phyloP scores from a whole-genome alignment of 2,888 invertebrate species.

The Argyra leucocephala region DNA sequence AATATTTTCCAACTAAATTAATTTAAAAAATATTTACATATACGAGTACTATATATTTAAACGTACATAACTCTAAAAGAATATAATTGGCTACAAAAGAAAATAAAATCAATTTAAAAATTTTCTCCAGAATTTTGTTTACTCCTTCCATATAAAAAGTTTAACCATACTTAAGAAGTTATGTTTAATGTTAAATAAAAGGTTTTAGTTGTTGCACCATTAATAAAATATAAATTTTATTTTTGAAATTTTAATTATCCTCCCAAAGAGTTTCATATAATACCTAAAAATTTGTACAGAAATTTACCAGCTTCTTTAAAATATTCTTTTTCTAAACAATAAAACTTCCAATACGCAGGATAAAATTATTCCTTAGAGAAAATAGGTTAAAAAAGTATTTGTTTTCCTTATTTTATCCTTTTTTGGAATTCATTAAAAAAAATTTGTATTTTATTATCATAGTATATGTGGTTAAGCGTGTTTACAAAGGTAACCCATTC shows the following conservation, averaged over 20 bases:
- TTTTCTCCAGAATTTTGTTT: too few species aligned
- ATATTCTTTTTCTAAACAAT: background rate
- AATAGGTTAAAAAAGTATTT: background rate
- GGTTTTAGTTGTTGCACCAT: conserved; percentile 1
- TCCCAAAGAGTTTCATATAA: background rate
- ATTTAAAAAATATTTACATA: too few species aligned
- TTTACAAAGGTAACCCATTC: background rate
- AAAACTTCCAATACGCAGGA: background rate
- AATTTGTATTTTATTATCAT: background rate
- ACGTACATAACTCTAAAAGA: too few species aligned
- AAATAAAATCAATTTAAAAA: too few species aligned
- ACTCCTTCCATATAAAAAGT: too few species aligned
- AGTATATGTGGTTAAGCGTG: background rate
- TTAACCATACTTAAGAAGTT: too few species aligned
- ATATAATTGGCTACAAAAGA: too few species aligned
- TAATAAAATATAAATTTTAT: conserved; percentile 3
- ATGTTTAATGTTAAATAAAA: background rate
- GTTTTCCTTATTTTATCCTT: background rate
- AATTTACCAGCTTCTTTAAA: background rate
- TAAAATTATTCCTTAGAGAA: background rate
- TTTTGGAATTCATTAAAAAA: background rate
- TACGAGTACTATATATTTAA: too few species aligned
- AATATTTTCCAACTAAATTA: too few species aligned
- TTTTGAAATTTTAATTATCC: background rate
- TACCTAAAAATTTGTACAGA: background rate